Conservation (phyloP, 2,888 invertebrate genomes). For the Yponomeuta plumbellus region DNA sequence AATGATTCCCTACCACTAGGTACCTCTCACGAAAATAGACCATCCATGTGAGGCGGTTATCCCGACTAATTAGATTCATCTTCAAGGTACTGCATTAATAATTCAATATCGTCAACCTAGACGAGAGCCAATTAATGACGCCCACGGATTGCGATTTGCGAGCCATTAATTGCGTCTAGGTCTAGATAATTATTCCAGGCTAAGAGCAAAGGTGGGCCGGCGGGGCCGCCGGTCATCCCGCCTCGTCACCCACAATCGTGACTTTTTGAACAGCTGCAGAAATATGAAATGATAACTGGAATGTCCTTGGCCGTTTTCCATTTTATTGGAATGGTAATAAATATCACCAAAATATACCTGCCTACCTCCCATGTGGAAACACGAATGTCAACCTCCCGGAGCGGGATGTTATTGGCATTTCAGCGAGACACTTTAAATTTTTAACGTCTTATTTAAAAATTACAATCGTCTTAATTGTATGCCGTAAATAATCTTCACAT, state of each 20-base stretch:
- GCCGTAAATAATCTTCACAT: not conserved
- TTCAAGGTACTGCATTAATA: not conserved
- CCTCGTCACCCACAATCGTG: not conserved
- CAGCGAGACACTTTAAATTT: not conserved
- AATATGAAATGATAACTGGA: constrained; percentile 28
- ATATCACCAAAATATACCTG: not conserved
- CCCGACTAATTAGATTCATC: not conserved
- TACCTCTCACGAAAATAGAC: not conserved
- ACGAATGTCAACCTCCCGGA: not conserved
- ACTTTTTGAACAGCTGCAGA: constrained; percentile 13
- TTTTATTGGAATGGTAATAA: not conserved
- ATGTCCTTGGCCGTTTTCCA: constrained; percentile 52
- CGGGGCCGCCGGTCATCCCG: not conserved
- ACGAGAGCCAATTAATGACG: not conserved
- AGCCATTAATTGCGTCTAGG: not conserved
- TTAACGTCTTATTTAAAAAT: constrained; percentile 6
- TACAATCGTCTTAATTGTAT: constrained; percentile 2
- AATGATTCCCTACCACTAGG: not conserved
- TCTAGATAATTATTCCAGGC: not conserved
- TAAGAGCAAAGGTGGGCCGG: not conserved
- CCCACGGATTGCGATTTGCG: not conserved
- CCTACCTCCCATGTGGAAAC: not conserved
- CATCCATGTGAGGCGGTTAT: not conserved
- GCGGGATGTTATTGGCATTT: not conserved
- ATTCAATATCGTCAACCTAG: constrained; percentile 1